A percentile compares a stretch with the other conserved stretches of the same genome.
Conservation (phyloP, 2,113 vertebrate species). For the Nibea coibor region DNA sequence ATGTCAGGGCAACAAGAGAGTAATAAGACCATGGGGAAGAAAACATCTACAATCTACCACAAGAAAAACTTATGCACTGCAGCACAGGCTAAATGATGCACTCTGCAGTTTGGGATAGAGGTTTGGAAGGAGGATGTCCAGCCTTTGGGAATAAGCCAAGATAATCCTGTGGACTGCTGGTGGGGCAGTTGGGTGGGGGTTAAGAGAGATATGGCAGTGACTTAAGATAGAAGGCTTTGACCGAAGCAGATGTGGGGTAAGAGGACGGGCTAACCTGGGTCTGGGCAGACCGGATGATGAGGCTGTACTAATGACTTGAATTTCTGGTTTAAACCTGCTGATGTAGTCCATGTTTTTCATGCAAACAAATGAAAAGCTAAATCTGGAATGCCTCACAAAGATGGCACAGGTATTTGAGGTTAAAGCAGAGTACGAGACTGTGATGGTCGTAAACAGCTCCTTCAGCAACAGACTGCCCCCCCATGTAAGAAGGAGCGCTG, state of each 20-base stretch:
- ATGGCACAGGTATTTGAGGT: too few species aligned
- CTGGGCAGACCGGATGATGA: background rate
- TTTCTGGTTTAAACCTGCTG: background rate
- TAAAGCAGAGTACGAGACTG: too few species aligned
- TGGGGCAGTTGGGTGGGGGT: slow-evolving; percentile 9
- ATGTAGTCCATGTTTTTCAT: too few species aligned
- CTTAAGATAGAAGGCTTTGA: slow-evolving; percentile 53
- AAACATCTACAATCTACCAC: background rate
- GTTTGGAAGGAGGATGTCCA: slow-evolving; percentile 53
- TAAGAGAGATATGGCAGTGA: slow-evolving; percentile 47
- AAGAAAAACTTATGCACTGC: slow-evolving; percentile 49
- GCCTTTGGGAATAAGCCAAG: slow-evolving; percentile 59
- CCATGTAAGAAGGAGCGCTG: too few species aligned
- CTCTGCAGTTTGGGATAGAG: slow-evolving; percentile 42
- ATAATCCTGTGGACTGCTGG: slow-evolving; percentile 66
- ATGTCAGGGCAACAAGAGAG: slow-evolving; percentile 17
- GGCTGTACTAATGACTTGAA: background rate
- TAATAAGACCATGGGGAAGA: background rate
- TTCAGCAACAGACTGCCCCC: too few species aligned
- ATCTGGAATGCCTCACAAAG: too few species aligned
- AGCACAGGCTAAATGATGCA: slow-evolving; percentile 44
- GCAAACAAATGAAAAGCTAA: too few species aligned
- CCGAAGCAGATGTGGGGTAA: slow-evolving; percentile 23
- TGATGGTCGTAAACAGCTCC: too few species aligned
- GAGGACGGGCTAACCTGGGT: background rate